Evolutionary conservation across 2,113 vertebrate genomes (phyloP).

Genomic region (Epinephelus lanceolatus): DNA sequence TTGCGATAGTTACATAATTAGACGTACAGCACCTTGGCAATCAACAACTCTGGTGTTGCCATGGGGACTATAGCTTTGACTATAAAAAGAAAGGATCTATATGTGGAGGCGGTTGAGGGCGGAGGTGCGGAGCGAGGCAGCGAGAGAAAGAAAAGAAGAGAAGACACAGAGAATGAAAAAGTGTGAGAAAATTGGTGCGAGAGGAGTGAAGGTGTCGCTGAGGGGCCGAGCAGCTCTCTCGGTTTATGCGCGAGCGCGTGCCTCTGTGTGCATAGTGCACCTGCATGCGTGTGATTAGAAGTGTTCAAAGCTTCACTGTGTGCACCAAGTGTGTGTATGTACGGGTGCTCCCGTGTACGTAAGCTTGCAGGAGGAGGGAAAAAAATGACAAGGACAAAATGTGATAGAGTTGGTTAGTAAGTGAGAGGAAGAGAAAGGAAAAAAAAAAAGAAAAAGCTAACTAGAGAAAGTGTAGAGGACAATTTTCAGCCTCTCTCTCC

Average conservation of each 20-base stretch:
- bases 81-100: slow-evolving; percentile 80
- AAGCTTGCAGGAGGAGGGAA: slow-evolving; percentile 35
- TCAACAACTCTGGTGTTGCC: slow-evolving; percentile 79
- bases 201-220: slow-evolving; percentile 74
- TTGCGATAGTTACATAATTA: slow-evolving; percentile 75
- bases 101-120: slow-evolving; percentile 73
- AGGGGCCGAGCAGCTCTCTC: slow-evolving; percentile 61
- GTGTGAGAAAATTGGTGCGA: slow-evolving; percentile 80
- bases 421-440: slow-evolving; percentile 61
- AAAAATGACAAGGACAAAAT: slow-evolving; percentile 76
- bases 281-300: slow-evolving; percentile 66
- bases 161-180: slow-evolving; percentile 68
- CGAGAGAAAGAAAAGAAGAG: slow-evolving; percentile 64
- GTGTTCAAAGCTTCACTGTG: slow-evolving; percentile 28
- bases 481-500: slow-evolving; percentile 66
- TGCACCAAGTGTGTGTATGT: slow-evolving; percentile 28
- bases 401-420: slow-evolving; percentile 78
- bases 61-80: slow-evolving; percentile 76
- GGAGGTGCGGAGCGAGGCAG: slow-evolving; percentile 75
- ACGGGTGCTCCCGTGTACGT: slow-evolving; percentile 17
- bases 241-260: slow-evolving; percentile 52
- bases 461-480: slow-evolving; percentile 67
- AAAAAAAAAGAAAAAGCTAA: slow-evolving; percentile 55
- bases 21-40: slow-evolving; percentile 75
- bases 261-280: slow-evolving; percentile 49